Evolutionary conservation across 2,113 vertebrate species (phyloP).

Genomic region (Malurus cyaneus): DNA sequence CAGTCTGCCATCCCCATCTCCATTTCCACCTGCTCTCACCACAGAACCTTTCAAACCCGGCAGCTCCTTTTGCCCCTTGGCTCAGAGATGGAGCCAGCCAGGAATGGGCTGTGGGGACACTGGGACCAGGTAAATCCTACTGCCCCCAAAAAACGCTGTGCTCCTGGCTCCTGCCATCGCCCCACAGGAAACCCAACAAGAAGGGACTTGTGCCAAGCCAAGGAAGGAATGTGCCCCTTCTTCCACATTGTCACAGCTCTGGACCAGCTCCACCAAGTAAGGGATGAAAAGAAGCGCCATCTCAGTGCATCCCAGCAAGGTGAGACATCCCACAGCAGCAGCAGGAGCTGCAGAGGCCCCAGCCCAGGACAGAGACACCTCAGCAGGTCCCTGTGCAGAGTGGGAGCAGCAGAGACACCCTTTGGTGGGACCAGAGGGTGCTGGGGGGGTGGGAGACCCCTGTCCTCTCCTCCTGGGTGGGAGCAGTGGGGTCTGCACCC

Average conservation of each 20-base stretch:
- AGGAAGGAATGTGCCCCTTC: background rate
- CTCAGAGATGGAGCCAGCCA: background rate
- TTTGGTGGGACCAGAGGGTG: background rate
- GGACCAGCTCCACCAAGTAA: background rate
- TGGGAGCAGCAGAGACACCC: background rate
- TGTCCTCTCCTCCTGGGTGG: background rate
- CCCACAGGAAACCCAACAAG: background rate
- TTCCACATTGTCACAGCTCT: background rate
- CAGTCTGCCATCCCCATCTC: background rate
- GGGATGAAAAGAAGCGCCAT: background rate
- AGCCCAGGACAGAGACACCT: background rate
- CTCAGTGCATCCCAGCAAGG: background rate
- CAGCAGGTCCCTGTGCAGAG: background rate
- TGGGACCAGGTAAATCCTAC: accelerated
- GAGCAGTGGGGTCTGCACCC: background rate
- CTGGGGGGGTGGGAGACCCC: background rate
- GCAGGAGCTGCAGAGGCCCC: background rate
- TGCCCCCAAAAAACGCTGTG: background rate
- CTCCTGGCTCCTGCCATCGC: background rate
- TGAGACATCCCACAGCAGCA: background rate
- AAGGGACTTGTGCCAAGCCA: background rate
- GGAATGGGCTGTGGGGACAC: accelerated
- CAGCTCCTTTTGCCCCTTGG: background rate
- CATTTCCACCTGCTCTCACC: background rate
- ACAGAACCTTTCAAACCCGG: background rate